phyloP scores from a whole-genome alignment of 2,888 invertebrate genomes.

The Trypoxylon attenuatum region DNA sequence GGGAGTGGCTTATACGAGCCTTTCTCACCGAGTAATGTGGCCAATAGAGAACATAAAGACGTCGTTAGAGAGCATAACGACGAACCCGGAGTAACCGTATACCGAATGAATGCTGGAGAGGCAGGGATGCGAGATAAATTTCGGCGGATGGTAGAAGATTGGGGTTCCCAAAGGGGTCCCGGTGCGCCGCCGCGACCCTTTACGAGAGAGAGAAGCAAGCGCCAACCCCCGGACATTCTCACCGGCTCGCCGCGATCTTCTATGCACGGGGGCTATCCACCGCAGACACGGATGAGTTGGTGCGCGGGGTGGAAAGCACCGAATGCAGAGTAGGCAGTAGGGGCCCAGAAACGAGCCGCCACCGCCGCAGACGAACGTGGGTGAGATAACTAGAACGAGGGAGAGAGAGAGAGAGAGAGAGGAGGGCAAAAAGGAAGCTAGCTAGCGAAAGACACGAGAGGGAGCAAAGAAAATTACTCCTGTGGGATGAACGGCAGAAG shows the following conservation, averaged over 20 bases:
- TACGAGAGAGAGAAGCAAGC: too few species aligned
- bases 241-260: constrained; percentile 22
- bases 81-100: too few species aligned
- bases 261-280: constrained; percentile 9
- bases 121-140: constrained; percentile 30
- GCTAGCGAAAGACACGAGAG: constrained; percentile 23
- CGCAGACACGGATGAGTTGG: constrained; percentile 2
- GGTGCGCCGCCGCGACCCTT: constrained; percentile 4
- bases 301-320: too few species aligned
- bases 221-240: constrained; percentile 29
- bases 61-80: constrained; percentile 15
- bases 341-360: too few species aligned
- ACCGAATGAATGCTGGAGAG: too few species aligned
- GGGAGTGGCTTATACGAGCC: too few species aligned
- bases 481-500: constrained; percentile 40
- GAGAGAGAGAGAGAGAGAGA: constrained; percentile 12
- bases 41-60: neutral
- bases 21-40: too few species aligned
- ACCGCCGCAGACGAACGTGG: neutral
- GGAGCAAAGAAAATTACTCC: constrained; percentile 51
- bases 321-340: neutral
- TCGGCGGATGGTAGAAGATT: constrained; percentile 4
- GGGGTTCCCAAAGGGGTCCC: constrained; percentile 27
- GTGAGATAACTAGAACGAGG: constrained; percentile 9
- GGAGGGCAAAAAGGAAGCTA: constrained; percentile 22